Base-by-base conservation (phyloP, 35 echinoderm and acorn worm genomes). In the Apostichopus californicus region DNA sequence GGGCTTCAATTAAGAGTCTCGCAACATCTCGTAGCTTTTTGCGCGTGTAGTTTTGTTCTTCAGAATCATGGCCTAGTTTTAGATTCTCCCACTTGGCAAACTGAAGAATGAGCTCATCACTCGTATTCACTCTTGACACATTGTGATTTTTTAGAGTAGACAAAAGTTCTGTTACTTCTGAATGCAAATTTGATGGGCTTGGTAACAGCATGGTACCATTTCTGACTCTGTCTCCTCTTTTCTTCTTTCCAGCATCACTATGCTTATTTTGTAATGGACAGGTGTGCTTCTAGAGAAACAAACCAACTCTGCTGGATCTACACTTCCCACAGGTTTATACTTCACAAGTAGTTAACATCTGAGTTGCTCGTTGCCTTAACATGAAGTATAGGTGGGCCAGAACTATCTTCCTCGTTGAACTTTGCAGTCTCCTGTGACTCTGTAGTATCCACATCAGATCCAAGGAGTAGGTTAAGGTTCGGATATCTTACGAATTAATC, bases 241-340 rank as follows among this genome's bases (percentile, higher is more conserved):
- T 78, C 72, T 78, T 91, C 4, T 78, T 79, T 28, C 18, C 26
- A 24, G 59, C 11, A 73, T 14, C 8, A 46, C 54, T 13, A 0
- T 18, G 15, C 17, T 55, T 57, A 7, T 3, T 57, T 83, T 88
- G 59, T 24, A 89, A 89, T 52, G 86, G 86, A 55, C 95, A 94
- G 53, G 57, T 86, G 57, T 96, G 93, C 56, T 96, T 96, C 90
- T 93, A 90, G 21, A 96, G 56, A 18, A 91, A 93, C 56, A 93
- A 77, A 96, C 77, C 81, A 92, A 96, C 64, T 93, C 90, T 78
- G 9, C 9, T 55, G 88, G 24, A 90, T 93, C 82, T 3, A 87
- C 73, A 23, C 71, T 92, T 56, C 26, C 65, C 56, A 78, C 15
- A 1, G 92, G 95, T 56, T 92, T 54, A 90, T 93, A 91, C 14